Evolutionary conservation across 2,797 vertebrate species (phyloP), one percentile per base, ranked within the genome.

Genomic region (Micrastur ruficollis): DNA sequence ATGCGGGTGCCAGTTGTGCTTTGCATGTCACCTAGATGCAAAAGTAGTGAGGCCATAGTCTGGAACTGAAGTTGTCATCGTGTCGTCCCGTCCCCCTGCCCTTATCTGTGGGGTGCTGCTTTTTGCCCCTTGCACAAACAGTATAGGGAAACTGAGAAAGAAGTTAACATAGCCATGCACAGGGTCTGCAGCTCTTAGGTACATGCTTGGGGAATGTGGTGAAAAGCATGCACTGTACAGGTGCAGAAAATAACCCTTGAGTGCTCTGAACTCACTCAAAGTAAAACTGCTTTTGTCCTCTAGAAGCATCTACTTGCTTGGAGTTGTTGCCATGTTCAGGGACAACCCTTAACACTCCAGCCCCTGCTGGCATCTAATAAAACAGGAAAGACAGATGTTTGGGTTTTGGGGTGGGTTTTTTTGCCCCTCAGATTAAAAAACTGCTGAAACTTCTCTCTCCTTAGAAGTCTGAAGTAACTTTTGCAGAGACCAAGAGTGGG

Each of bases 261-360:
- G 68, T 81, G 61, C 34, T 86, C 65, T 83, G 46, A 94, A 95
- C 92, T 96, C 90, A 89, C 90, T 94, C 34, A 73, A 59, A 79
- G 34, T 52, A 65, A 88, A 95, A 71, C n/a, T 84, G 88, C 32
- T 91, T 78, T 82, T 87, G 46, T 90, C 71, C 38, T 96, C 71
- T 74, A 90, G 89, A 85, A 92, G 84, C 27, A 61, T 38, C 65
- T 91, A 71, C 71, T 87, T 67, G 65, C 59, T 44, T 12, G 11
- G 53, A 80, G 42, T 3, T 94, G 65, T 46, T 76, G 42, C 61
- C 70, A 36, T 21, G 56, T 47, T 73, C 59, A 76, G 56, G 61
- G 56, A 70, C 81, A 89, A 31, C 17, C 56, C 71, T 89, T 71
- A 92, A 90, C 80, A n/a, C 34, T 70, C 40, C 88, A 94, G 47